Evolutionary conservation across 1,140 invertebrate genomes (phyloP), one percentile per base, ranked within the genome.

Genomic region (Brachionus calyciflorus): DNA sequence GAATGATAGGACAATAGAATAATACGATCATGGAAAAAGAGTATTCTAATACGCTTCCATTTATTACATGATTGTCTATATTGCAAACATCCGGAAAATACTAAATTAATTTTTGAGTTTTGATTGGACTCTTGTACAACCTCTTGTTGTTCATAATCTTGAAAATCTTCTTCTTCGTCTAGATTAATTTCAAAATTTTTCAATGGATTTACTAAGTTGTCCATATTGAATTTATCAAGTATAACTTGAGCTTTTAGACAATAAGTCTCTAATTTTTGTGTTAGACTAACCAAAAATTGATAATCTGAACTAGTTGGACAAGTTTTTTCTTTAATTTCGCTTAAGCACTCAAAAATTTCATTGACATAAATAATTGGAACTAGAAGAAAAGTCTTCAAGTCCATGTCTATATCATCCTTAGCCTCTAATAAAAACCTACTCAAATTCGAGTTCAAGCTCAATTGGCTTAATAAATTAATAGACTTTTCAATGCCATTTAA

Each of bases 31-130:
- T 40, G 30, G 9, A 73, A 73, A 28, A 73, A 55, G 1, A 73
- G n/a, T 0, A 73, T 17, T 21, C n/a, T 51, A 10, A 73, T 51
- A 5, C 69, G 44, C 24, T 73, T 73, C 69, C 69, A 73, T 30
- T 73, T 73, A 46, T 73, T 49, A 14, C 69, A 49, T 10, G 69
- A 51, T 30, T 73, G 69, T 73, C 69, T 73, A 37, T 73, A 73
- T 28, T 73, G 69, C 3, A 73, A 19, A 41, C 51, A 51, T 9
- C 30, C 17, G 0, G 69, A 49, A 6, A 51, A 73, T 5, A 73
- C 24, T 3, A 73, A 24, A 10, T 30, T 65, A 17, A 65, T 12
- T 65, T 44, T 65, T 37, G 60, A 21, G 19, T 65, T 14, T 6
- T 65, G 6, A 4, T 60, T 41, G 26, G 55, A 60, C 26, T 60